Conservation (phyloP, 2,888 invertebrate genomes). For the Trichogramma dendrolimi region DNA sequence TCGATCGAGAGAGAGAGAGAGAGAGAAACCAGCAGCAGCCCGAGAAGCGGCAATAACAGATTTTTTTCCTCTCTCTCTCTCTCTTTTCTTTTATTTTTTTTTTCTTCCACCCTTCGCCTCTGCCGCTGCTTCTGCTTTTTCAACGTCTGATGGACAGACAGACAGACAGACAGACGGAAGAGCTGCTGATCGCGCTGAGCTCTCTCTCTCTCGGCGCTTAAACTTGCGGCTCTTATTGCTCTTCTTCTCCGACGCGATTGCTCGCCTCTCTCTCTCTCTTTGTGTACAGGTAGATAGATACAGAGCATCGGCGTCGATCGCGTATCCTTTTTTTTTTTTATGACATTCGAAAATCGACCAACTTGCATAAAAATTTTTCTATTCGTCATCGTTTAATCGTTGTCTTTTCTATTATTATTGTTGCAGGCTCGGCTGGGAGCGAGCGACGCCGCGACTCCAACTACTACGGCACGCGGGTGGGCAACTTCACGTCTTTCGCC, state of each 20-base stretch:
- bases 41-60: constrained; percentile 8
- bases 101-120: background rate
- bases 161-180: too few relatives aligned
- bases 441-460: background rate
- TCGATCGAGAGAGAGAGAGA: background rate
- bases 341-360: background rate
- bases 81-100: background rate
- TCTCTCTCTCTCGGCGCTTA: too few relatives aligned
- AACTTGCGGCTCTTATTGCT: too few relatives aligned
- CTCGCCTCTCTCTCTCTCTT: background rate
- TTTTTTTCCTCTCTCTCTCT: background rate
- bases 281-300: background rate
- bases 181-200: too few relatives aligned
- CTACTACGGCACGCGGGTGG: constrained; percentile 67
- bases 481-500: constrained; percentile 68
- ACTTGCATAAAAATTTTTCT: background rate
- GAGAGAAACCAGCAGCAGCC: too few relatives aligned
- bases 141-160: too few relatives aligned
- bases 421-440: background rate
- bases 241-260: background rate
- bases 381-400: background rate
- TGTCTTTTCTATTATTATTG: background rate
- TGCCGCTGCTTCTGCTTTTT: too few relatives aligned
- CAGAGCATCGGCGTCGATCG: background rate
- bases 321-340: background rate